phyloP scores from a whole-genome alignment of 2,113 vertebrate species.

The Podarcis raffonei region DNA sequence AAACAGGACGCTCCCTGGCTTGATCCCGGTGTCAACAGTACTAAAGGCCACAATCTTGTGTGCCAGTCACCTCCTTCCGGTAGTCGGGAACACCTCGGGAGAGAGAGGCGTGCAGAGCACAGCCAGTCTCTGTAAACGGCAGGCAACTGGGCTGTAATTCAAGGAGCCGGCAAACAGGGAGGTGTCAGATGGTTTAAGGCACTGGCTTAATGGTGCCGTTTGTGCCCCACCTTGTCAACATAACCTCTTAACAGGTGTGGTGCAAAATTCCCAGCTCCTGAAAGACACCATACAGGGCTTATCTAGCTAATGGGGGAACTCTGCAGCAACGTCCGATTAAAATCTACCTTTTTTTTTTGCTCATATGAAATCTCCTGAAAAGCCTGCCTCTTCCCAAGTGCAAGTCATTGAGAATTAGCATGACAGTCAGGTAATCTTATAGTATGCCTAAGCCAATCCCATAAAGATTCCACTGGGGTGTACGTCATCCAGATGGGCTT shows the following conservation, averaged over 20 bases:
- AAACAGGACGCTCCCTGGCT: background rate
- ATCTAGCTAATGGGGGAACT: background rate
- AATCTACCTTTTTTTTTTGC: background rate
- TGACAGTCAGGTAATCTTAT: conserved; percentile 59
- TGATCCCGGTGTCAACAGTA: background rate
- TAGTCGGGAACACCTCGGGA: rapidly evolving
- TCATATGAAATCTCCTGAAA: background rate
- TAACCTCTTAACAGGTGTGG: too few relatives aligned
- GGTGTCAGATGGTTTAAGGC: rapidly evolving
- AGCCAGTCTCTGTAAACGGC: background rate
- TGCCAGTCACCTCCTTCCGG: background rate
- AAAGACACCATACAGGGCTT: background rate
- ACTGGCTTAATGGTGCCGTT: background rate
- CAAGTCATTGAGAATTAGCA: conserved; percentile 60
- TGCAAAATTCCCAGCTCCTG: background rate
- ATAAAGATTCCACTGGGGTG: conserved; percentile 63
- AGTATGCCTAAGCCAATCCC: conserved; percentile 52
- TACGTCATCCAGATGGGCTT: conserved; percentile 61
- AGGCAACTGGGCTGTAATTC: background rate
- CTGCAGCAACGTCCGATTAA: rapidly evolving
- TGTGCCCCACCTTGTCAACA: background rate
- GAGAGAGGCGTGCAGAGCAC: too few relatives aligned
- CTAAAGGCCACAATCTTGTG: background rate
- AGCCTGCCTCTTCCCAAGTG: conserved; percentile 16
- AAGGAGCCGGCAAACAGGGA: background rate